A percentile compares a stretch with the other conserved stretches of the same genome.
phyloP scores from a whole-genome alignment of 2,797 vertebrate genomes.

The Acrocephalus scirpaceus region DNA sequence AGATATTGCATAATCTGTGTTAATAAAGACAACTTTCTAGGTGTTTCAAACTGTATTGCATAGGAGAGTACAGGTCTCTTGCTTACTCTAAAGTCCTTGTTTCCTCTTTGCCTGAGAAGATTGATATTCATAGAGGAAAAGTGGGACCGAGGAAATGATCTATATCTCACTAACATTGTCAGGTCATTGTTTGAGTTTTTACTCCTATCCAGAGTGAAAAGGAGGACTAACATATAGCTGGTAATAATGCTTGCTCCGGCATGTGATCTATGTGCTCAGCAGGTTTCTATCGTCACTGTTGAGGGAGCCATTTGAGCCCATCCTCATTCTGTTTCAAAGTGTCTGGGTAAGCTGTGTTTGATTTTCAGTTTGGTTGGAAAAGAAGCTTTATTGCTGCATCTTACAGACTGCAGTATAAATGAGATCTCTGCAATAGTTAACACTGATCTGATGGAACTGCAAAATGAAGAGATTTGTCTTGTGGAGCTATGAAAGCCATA shows the following conservation, averaged over 20 bases:
- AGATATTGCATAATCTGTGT: background rate
- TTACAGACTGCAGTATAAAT: background rate
- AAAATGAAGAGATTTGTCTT: background rate
- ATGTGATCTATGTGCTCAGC: background rate
- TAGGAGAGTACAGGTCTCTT: background rate
- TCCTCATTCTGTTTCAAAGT: background rate
- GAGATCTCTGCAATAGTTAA: background rate
- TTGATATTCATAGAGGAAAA: background rate
- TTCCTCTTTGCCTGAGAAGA: background rate
- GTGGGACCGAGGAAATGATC: background rate
- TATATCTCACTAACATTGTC: background rate
- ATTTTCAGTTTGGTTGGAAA: background rate
- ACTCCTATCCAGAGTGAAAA: background rate
- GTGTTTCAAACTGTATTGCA: background rate
- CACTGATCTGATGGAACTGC: background rate
- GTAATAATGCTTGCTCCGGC: background rate
- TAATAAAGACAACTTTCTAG: background rate
- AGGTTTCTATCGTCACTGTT: background rate
- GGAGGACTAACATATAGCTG: background rate
- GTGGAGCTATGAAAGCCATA: background rate
- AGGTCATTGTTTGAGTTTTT: background rate
- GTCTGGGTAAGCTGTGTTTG: background rate
- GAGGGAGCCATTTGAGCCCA: background rate
- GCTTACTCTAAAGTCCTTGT: background rate
- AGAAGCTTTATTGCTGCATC: background rate